phyloP scores from a whole-genome alignment of 2,888 invertebrate species.

The Acronicta psi region DNA sequence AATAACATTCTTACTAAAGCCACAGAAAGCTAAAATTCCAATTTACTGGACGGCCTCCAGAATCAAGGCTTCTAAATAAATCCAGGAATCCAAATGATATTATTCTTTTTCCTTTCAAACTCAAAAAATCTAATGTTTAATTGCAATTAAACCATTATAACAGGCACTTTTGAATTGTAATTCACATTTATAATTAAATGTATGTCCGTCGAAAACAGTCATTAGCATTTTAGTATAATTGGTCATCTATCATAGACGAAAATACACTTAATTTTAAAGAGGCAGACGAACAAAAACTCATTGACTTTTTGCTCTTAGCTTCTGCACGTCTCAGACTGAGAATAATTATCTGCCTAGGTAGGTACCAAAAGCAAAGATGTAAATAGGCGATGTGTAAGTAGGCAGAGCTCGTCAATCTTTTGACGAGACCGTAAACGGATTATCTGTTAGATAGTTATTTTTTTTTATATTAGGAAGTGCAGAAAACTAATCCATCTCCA shows the following conservation, averaged over 20 bases:
- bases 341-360: constrained; percentile 43
- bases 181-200: constrained; percentile 29
- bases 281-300: constrained; percentile 46
- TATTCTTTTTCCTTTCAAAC: too few relatives aligned
- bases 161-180: too few relatives aligned
- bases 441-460: constrained; percentile 32
- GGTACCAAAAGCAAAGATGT: constrained; percentile 27
- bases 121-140: too few relatives aligned
- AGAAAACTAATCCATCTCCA: constrained; percentile 54
- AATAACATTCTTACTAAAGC: too few relatives aligned
- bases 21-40: too few relatives aligned
- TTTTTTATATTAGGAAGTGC: constrained; percentile 56
- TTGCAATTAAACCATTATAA: too few relatives aligned
- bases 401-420: constrained; percentile 44
- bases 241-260: constrained; percentile 33
- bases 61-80: constrained; percentile 16
- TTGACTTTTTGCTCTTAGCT: constrained; percentile 45
- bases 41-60: constrained; percentile 19
- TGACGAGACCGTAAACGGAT: constrained; percentile 36
- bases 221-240: constrained; percentile 41
- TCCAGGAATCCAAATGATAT: constrained; percentile 1
- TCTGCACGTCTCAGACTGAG: constrained; percentile 30
- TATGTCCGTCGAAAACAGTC: constrained; percentile 18
- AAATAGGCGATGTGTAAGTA: constrained; percentile 15
- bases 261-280: constrained; percentile 41